phyloP scores from a whole-genome alignment of 2,888 invertebrate species.

The Epiperipatus broadwayi region DNA sequence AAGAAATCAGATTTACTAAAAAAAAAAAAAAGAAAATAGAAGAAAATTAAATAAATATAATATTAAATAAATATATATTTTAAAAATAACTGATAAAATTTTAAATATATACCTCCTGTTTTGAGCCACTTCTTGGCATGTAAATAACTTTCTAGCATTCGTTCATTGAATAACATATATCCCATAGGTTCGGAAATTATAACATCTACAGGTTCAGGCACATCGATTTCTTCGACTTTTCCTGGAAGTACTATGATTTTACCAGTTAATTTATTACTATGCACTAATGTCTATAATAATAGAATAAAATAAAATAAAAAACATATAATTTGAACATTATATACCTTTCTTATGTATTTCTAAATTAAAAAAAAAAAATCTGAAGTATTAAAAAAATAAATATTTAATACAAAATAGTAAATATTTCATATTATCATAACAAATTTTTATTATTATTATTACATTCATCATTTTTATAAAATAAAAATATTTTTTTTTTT shows the following conservation, averaged over 20 bases:
- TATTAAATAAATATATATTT: too few species aligned
- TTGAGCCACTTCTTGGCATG: constrained; percentile 96
- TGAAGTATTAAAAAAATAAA: not conserved
- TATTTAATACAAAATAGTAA: not conserved
- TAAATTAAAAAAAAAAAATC: not conserved
- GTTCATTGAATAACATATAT: constrained; percentile 98
- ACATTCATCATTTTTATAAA: too few species aligned
- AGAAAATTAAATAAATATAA: too few species aligned
- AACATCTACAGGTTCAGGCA: constrained; percentile 86
- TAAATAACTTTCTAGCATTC: constrained; percentile 94
- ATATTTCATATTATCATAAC: not conserved
- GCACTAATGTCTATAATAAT: constrained; percentile 49
- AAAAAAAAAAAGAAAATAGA: too few species aligned
- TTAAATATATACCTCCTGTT: too few species aligned
- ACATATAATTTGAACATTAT: not conserved
- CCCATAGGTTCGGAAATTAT: constrained; percentile 99
- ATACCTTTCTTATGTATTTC: not conserved
- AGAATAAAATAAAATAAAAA: too few species aligned
- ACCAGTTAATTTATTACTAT: constrained; percentile 67
- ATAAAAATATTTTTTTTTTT: too few species aligned
- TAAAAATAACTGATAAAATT: too few species aligned
- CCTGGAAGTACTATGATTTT: constrained; percentile 82
- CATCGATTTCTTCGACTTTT: constrained; percentile 90
- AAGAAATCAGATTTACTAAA: too few species aligned
- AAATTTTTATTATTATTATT: not conserved